Conservation (phyloP, 2,888 invertebrate species). For the Myathropa florea region DNA sequence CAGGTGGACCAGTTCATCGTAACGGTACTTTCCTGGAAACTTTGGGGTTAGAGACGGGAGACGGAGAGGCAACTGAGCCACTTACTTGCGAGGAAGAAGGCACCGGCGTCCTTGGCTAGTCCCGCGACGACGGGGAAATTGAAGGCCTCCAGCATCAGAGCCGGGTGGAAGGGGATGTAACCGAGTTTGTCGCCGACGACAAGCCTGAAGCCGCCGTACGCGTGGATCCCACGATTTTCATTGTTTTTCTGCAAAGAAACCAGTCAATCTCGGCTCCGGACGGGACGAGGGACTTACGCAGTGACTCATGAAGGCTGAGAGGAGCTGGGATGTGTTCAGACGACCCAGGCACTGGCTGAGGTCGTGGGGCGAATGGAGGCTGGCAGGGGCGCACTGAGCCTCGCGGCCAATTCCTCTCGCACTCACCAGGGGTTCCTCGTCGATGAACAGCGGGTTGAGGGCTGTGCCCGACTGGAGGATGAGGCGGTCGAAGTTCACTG, state of each 20-base stretch:
- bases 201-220: conserved; percentile 77
- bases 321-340: conserved; percentile 75
- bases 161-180: conserved; percentile 76
- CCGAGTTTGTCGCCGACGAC: conserved; percentile 77
- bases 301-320: conserved; percentile 74
- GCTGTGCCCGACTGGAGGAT: conserved; percentile 83
- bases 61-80: background rate
- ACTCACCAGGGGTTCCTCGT: conserved; percentile 78
- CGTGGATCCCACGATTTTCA: conserved; percentile 36
- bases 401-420: conserved; percentile 78
- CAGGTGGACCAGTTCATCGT: conserved; percentile 74
- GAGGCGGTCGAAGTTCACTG: conserved; percentile 80
- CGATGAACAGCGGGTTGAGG: conserved; percentile 81
- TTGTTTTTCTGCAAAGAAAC: conserved; percentile 38
- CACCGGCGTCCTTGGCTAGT: conserved; percentile 81
- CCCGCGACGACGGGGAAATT: conserved; percentile 80
- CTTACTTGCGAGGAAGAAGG: conserved; percentile 81
- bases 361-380: conserved; percentile 41
- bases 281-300: conserved; percentile 63
- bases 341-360: conserved; percentile 74
- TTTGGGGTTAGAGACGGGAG: no score
- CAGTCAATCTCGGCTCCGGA: no score
- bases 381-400: conserved; percentile 76
- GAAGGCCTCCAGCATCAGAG: conserved; percentile 73
- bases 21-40: conserved; percentile 76